Base-by-base conservation (phyloP, 1,140 invertebrate genomes). In the Oreohelix idahoensis region DNA sequence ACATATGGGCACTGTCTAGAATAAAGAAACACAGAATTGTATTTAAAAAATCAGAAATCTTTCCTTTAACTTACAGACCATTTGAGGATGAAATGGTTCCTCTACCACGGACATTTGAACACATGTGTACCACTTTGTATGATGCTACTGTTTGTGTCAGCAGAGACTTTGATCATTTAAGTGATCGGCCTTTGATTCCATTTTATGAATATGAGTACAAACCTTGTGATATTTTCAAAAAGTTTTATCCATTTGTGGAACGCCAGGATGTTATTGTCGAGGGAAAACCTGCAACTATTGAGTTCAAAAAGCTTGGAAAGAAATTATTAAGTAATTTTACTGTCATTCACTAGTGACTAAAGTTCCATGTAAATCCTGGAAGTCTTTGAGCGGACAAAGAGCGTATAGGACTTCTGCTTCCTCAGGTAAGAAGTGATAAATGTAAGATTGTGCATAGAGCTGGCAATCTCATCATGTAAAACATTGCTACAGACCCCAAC, bases 211-310 rank as follows among this genome's bases (percentile, higher is more conserved):
- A 63, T 26, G 29, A 78, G 38, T 63, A 63, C 26, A 83, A 39
- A 17, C 51, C 80, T 2, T 85, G 84, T 71, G n/a, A 36, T 17
- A 5, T 70, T 38, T 75, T 85, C 39, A 49, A 83, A 20, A 63
- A 45, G 2, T 66, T 80, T 36, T 85, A 79, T 58, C 84, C 84
- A 17, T 85, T 85, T 80, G 81, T 85, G 13, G 76, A 82, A 26
- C 63, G 84, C 23, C 20, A 79, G 51, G 58, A 76, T 36, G 39
- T 58, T 23, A 5, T 26, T 20, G n/a, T 63, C 45, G 5, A 53
- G 35, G 70, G 70, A 32, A 84, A 58, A 26, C 0, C 66, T 29
- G 79, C 51, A 2, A 81, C 79, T 8, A 29, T 71, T 29, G 79
- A 81, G 66, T 32, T 36, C 26, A 74, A 45, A 70, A 69, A 36